Evolutionary conservation across 2,888 invertebrate species (phyloP).

Genomic region (Cryptus armator): DNA sequence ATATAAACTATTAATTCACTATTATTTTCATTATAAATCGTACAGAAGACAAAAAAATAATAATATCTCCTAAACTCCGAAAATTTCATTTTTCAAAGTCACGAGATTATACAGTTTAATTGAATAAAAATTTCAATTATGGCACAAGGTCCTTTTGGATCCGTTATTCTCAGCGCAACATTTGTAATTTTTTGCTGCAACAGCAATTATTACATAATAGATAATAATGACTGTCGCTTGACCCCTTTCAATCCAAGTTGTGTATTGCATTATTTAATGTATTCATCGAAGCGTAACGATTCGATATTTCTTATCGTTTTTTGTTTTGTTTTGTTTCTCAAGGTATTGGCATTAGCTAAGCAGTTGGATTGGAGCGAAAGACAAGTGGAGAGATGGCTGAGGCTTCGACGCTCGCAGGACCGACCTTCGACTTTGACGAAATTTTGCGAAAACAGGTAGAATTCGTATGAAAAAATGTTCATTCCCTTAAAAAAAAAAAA

Average conservation of each 20-base stretch:
- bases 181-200: background rate
- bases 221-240: background rate
- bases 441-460: constrained; percentile 93
- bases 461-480: constrained; percentile 14
- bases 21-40: no score
- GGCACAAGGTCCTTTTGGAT: no score
- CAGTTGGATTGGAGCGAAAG: constrained; percentile 94
- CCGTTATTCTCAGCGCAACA: background rate
- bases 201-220: constrained; percentile 23
- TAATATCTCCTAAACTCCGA: no score
- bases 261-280: constrained; percentile 16
- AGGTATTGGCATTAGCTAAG: constrained; percentile 92
- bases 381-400: constrained; percentile 96
- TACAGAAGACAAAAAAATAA: no score
- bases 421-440: constrained; percentile 95
- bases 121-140: no score
- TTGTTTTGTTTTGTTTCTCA: constrained; percentile 76
- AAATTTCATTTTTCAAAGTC: no score
- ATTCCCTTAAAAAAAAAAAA: background rate
- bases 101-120: no score
- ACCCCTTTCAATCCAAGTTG: constrained; percentile 19
- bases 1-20: no score
- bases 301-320: background rate
- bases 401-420: constrained; percentile 93
- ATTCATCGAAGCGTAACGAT: background rate